phyloP scores from a whole-genome alignment of 2,113 vertebrate genomes.

The Perca schrenkii region DNA sequence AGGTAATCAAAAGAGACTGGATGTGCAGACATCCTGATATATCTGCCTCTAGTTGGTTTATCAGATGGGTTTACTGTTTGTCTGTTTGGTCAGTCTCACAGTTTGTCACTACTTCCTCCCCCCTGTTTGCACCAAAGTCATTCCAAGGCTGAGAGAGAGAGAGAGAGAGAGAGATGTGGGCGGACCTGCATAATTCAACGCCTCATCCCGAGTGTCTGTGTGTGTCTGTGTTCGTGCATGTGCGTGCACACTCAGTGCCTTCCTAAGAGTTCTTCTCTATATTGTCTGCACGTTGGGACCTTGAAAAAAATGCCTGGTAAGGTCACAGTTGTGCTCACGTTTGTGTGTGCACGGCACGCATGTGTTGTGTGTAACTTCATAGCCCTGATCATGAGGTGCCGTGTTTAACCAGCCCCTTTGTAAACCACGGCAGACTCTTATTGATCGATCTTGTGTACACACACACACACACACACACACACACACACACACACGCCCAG shows the following conservation, averaged over 20 bases:
- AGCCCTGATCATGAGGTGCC: slow-evolving; percentile 51
- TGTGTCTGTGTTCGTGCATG: slow-evolving; percentile 1
- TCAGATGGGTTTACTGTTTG: slow-evolving; percentile 34
- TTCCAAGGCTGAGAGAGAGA: slow-evolving; percentile 44
- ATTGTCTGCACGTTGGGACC: slow-evolving; percentile 66
- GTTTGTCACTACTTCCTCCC: slow-evolving; percentile 26
- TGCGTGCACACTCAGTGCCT: not conserved
- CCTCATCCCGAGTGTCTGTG: slow-evolving; percentile 31
- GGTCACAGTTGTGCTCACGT: slow-evolving; percentile 41
- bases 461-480: not conserved
- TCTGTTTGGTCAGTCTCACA: slow-evolving; percentile 30
- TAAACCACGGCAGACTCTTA: slow-evolving; percentile 53
- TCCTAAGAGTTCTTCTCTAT: slow-evolving; percentile 45
- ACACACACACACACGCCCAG: slow-evolving; percentile 15
- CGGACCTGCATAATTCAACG: slow-evolving; percentile 69
- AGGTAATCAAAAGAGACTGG: not conserved
- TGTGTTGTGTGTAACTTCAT: slow-evolving; percentile 46
- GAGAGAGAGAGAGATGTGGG: slow-evolving; percentile 38
- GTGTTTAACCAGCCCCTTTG: slow-evolving; percentile 56
- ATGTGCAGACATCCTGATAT: not conserved
- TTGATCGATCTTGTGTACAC: slow-evolving; percentile 56
- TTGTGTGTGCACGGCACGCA: not conserved
- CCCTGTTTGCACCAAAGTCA: slow-evolving; percentile 60
- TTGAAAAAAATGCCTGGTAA: slow-evolving; percentile 56
- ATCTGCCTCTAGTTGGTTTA: no score